phyloP scores from a whole-genome alignment of 2,113 vertebrate genomes.

The Casuarius casuarius region DNA sequence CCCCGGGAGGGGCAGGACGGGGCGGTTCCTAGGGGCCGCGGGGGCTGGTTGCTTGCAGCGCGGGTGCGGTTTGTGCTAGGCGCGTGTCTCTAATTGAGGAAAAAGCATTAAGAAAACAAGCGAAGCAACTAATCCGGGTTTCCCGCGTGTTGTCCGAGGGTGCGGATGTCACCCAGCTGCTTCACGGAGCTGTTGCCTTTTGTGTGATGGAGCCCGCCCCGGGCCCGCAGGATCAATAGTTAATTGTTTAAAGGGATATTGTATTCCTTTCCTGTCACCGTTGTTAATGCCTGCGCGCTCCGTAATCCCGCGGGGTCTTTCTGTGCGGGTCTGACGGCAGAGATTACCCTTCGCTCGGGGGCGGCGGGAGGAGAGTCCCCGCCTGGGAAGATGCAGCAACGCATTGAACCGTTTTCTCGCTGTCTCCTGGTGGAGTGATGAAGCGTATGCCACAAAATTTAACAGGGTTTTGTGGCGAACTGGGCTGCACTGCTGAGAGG shows the following conservation, averaged over 20 bases:
- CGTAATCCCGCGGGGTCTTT: slow-evolving; percentile 64
- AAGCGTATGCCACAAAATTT: slow-evolving; percentile 60
- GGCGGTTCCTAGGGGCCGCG: fast-evolving
- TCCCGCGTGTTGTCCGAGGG: slow-evolving; percentile 24
- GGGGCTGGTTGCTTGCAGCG: neutral
- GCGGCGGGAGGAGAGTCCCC: slow-evolving; percentile 41
- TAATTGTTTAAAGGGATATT: slow-evolving; percentile 73
- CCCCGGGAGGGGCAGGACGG: neutral
- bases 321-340: slow-evolving; percentile 57
- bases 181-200: slow-evolving; percentile 62
- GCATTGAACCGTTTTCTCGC: slow-evolving; percentile 55
- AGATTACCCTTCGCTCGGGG: slow-evolving; percentile 42
- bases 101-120: slow-evolving; percentile 39
- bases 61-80: fast-evolving
- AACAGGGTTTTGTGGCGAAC: slow-evolving; percentile 62
- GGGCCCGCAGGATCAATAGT: slow-evolving; percentile 56
- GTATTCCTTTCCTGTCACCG: slow-evolving; percentile 70
- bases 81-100: slow-evolving; percentile 56
- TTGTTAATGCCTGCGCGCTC: slow-evolving; percentile 51
- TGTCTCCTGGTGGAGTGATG: slow-evolving; percentile 69
- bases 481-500: slow-evolving; percentile 39
- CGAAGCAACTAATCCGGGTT: slow-evolving; percentile 50
- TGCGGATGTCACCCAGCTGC: slow-evolving; percentile 47
- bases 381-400: slow-evolving; percentile 45
- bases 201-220: slow-evolving; percentile 59